Evolutionary conservation across 2,113 vertebrate species (phyloP).

Genomic region (Nymphicus hollandicus): DNA sequence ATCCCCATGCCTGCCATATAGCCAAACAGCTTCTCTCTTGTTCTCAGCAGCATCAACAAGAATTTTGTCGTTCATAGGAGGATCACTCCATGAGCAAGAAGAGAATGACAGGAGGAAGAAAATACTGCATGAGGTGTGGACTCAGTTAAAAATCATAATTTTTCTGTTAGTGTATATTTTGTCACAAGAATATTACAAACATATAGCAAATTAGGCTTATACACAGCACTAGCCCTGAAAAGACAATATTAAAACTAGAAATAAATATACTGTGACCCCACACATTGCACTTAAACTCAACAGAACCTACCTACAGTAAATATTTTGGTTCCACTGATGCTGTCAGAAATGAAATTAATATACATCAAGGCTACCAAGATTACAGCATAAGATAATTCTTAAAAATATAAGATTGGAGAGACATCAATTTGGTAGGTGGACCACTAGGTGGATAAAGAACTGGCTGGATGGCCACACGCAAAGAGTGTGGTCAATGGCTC

Average conservation of each 20-base stretch:
- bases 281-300: background rate
- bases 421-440: too few relatives aligned
- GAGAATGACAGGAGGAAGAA: background rate
- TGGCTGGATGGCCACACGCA: too few relatives aligned
- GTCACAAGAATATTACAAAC: background rate
- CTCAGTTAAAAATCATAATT: background rate
- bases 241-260: slow-evolving; percentile 16
- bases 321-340: background rate
- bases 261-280: background rate
- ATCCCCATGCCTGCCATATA: background rate
- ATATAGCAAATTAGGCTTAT: background rate
- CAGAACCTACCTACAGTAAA: slow-evolving; percentile 3
- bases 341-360: background rate
- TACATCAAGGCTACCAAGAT: background rate
- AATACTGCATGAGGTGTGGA: background rate
- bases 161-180: background rate
- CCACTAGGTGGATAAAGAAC: too few relatives aligned
- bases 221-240: background rate
- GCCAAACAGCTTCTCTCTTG: background rate
- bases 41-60: background rate
- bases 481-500: too few relatives aligned
- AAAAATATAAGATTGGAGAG: background rate
- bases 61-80: background rate
- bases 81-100: background rate
- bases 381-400: background rate